Base-by-base conservation (phyloP, 1,140 invertebrate genomes). In the Pogonus chalceus region DNA sequence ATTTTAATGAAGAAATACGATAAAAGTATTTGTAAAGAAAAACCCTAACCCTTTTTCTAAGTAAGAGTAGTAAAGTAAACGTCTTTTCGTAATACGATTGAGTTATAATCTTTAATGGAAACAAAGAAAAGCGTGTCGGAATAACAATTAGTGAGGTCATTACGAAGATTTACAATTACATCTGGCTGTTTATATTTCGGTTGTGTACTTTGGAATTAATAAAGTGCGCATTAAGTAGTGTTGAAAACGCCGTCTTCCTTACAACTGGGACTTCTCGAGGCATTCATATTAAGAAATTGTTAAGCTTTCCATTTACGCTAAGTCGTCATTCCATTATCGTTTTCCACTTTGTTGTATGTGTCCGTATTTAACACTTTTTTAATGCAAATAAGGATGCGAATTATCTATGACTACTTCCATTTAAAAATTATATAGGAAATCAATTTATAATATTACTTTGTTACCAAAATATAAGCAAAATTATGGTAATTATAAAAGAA, bases 301-400 rank as follows among this genome's bases (percentile, higher is more conserved):
- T 57, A 57, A 57, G 52, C 52, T 51, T n/a, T 46, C 56, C 56
- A 57, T 57, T 57, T 57, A 53, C 50, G 52, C 52, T 53, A 53
- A 57, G 56, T 57, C 56, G 4, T 57, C 43, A 57, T 57, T 57
- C 56, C 56, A 57, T 57, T 57, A 57, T 57, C 56, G 10, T 16
- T 23, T n/a, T 23, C 21, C 12, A 57, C 35, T 43, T 56, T 35
- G 3, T 58, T 61, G 26, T 61, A 52, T 56, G 50, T 59, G 23
- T 60, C 61, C 52, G 21, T 18, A 53, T 52, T 60, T 53, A 62
- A 58, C 60, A 58, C 20, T 58, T 60, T 53, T 60, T 58, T 4
- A 58, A 58, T 12, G 58, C 58, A 10, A 90, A 89, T 14, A 92
- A 95, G 23, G 96, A 96, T 64, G 86, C 84, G 35, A n/a, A n/a